A percentile compares a stretch with the other conserved stretches of the same genome.
Evolutionary conservation across 1,140 invertebrate species (phyloP).

Genomic region (Nasonia longicornis): DNA sequence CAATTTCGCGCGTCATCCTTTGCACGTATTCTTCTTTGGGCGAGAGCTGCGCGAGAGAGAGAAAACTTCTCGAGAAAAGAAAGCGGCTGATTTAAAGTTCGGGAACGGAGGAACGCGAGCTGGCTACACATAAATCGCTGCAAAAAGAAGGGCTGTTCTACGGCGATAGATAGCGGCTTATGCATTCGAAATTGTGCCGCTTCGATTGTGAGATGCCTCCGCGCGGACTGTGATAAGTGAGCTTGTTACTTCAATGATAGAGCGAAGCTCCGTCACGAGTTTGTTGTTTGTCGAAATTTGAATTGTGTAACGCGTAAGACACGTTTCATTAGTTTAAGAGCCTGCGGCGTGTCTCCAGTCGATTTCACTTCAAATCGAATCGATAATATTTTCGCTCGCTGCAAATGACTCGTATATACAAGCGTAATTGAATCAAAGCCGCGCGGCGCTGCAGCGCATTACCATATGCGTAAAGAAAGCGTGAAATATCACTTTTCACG

Average conservation of each 20-base stretch:
- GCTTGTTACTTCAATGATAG: neutral
- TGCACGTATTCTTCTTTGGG: neutral
- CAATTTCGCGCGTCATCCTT: neutral
- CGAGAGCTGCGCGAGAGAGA: too few species aligned
- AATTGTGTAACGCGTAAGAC: neutral
- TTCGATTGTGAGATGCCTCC: neutral
- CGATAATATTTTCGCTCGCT: neutral
- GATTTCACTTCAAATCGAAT: neutral
- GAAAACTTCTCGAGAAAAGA: neutral
- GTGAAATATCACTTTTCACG: conserved; percentile 12
- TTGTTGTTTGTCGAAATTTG: neutral
- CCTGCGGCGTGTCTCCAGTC: neutral
- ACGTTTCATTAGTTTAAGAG: neutral
- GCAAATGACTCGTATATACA: neutral
- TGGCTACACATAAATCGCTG: neutral
- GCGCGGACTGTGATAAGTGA: neutral
- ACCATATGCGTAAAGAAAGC: conserved; percentile 7
- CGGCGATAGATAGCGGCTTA: neutral
- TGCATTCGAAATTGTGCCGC: neutral
- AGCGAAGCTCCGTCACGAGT: neutral
- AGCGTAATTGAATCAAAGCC: neutral
- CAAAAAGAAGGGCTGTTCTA: neutral
- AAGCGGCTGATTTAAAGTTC: neutral
- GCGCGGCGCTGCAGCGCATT: neutral
- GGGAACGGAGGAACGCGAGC: neutral